A percentile compares a stretch with the other conserved stretches of the same genome.
Conservation (phyloP, 2,113 vertebrate genomes). For the Lophochroa leadbeateri region DNA sequence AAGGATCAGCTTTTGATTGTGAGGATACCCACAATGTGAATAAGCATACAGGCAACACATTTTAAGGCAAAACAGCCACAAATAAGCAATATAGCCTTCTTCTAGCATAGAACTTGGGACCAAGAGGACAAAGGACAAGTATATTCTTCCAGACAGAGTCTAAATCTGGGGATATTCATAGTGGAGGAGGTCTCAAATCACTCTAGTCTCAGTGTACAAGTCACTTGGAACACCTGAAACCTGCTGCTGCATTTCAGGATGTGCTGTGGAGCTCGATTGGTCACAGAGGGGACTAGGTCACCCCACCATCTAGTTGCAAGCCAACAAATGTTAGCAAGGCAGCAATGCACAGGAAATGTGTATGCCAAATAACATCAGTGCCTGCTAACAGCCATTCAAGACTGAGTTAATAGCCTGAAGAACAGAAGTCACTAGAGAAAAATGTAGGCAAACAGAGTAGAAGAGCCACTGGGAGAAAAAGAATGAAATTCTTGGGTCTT, state of each 20-base stretch:
- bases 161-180: neutral
- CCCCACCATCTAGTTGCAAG: neutral
- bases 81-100: neutral
- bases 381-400: no score
- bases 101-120: no score
- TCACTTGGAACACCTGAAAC: neutral
- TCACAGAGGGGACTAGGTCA: neutral
- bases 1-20: neutral
- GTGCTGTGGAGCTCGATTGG: neutral
- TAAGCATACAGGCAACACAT: neutral
- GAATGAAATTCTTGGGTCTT: neutral
- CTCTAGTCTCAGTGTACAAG: neutral
- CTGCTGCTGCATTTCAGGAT: neutral
- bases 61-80: neutral
- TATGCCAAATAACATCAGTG: fast-evolving
- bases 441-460: fast-evolving
- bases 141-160: neutral
- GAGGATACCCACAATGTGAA: neutral
- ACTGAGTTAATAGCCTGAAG: neutral
- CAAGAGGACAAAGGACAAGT: neutral
- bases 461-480: neutral
- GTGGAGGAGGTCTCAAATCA: neutral
- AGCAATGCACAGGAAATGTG: fast-evolving
- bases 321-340: neutral
- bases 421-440: neutral